Percentiles rank a stretch among this genome's conserved stretches.
Evolutionary conservation across 2,113 vertebrate species (phyloP).

Genomic region (Aegithalos caudatus): DNA sequence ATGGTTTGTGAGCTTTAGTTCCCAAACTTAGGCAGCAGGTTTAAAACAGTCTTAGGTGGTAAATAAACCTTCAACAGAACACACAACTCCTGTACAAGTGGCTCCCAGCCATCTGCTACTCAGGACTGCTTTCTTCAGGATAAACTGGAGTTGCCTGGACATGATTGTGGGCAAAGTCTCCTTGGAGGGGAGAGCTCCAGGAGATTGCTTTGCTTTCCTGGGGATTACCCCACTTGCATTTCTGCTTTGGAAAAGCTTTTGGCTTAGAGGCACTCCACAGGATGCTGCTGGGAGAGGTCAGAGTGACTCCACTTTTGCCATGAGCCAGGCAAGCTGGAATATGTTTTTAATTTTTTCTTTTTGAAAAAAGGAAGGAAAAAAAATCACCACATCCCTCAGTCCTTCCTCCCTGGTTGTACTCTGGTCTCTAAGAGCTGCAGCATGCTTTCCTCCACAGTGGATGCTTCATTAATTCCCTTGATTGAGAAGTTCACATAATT

Average conservation of each 20-base stretch:
- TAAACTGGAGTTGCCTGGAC: not conserved
- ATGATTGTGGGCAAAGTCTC: not conserved
- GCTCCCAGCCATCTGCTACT: not conserved
- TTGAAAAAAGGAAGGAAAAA: not conserved
- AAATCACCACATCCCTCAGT: not conserved
- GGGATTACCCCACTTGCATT: not conserved
- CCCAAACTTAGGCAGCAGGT: conserved; percentile 59
- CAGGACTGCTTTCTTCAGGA: not conserved
- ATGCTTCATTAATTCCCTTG: not conserved
- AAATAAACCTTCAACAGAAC: conserved; percentile 40
- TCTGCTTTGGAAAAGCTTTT: not conserved
- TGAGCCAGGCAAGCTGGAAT: not conserved
- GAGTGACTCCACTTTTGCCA: not conserved
- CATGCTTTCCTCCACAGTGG: not conserved
- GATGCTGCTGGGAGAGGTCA: not conserved
- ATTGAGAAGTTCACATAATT: not conserved
- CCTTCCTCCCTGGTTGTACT: not conserved
- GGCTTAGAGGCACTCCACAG: not conserved
- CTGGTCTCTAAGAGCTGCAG: conserved; percentile 19
- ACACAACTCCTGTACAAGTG: not conserved
- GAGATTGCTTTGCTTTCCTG: not conserved
- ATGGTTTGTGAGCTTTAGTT: conserved; percentile 61
- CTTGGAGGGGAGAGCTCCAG: not conserved
- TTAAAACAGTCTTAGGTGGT: conserved; percentile 62
- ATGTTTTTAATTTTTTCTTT: not conserved